Evolutionary conservation across 2,797 vertebrate species (phyloP).

Genomic region (Kryptolebias ocellatus): DNA sequence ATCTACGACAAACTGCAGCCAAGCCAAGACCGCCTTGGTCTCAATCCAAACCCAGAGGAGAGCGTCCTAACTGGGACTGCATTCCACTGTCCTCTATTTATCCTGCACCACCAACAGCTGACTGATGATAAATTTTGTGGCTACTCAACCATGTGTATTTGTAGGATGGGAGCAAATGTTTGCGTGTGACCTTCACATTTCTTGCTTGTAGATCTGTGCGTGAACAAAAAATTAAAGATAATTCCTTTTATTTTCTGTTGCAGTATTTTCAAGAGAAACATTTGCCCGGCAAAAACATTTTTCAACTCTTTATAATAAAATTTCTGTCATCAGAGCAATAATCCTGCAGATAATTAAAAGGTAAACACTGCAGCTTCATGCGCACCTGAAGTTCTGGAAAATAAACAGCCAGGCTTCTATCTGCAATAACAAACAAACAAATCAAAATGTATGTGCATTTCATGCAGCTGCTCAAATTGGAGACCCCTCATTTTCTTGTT

Average conservation of each 20-base stretch:
- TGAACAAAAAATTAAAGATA: conserved; percentile 43
- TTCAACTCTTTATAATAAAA: conserved; percentile 32
- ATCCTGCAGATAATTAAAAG: conserved; percentile 32
- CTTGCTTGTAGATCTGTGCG: conserved; percentile 29
- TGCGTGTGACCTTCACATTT: conserved; percentile 42
- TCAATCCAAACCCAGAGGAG: conserved; percentile 66
- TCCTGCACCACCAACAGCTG: conserved; percentile 57
- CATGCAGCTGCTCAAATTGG: conserved; percentile 28
- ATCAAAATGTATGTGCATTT: background rate
- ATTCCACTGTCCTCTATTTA: conserved; percentile 63
- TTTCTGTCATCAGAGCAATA: conserved; percentile 28
- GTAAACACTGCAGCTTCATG: conserved; percentile 9
- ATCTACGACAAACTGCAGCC: conserved; percentile 62
- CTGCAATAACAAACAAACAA: conserved; percentile 4
- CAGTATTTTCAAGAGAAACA: conserved; percentile 49
- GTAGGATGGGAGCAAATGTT: conserved; percentile 20
- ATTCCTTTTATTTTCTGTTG: conserved; percentile 37
- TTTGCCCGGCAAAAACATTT: conserved; percentile 52
- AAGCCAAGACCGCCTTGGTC: conserved; percentile 64
- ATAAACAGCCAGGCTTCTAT: conserved; percentile 16
- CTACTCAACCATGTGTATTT: conserved; percentile 46
- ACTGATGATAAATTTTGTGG: conserved; percentile 65
- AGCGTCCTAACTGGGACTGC: conserved; percentile 58
- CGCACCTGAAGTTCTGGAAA: conserved; percentile 17
- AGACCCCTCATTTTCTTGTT: conserved; percentile 48